These are phyloP conservation scores for Sipha maydis DNA, from an alignment of 2,888 invertebrate genomes.

Conservation along the genomic window DNA sequence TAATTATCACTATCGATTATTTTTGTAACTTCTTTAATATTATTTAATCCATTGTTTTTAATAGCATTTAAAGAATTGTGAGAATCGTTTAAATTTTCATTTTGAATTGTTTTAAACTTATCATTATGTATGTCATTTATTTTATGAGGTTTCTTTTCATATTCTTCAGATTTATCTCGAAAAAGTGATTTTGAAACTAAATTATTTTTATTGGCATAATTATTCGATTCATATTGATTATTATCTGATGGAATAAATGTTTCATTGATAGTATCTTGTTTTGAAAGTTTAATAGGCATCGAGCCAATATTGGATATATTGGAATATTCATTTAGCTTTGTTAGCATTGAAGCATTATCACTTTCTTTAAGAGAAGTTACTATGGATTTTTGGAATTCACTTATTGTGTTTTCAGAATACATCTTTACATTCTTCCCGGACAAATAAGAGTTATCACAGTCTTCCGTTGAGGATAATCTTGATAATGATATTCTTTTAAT, in stretches of 20 bases:
- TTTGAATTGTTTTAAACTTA: background rate
- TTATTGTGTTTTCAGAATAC: slow-evolving; percentile 1
- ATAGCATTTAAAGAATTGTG: background rate
- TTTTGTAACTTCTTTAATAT: background rate
- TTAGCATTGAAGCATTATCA: background rate
- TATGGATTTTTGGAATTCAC: background rate
- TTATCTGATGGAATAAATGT: background rate
- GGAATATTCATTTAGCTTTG: background rate
- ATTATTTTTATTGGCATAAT: background rate
- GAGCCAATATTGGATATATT: background rate
- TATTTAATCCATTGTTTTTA: background rate
- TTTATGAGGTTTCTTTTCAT: background rate
- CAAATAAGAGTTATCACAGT: background rate
- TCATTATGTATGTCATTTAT: background rate
- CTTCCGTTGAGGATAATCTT: slow-evolving; percentile 35
- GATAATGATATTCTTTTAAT: slow-evolving; percentile 21
- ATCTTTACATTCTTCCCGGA: background rate
- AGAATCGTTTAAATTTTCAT: background rate
- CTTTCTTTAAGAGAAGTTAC: background rate
- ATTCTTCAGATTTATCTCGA: background rate
- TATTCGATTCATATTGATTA: background rate
- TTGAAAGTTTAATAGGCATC: background rate
- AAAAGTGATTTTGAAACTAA: background rate
- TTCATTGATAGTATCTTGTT: background rate
- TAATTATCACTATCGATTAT: background rate